These are phyloP conservation scores for Mus minutoides DNA, from an alignment of 2,797 vertebrate species.

Conservation along the genomic window DNA sequence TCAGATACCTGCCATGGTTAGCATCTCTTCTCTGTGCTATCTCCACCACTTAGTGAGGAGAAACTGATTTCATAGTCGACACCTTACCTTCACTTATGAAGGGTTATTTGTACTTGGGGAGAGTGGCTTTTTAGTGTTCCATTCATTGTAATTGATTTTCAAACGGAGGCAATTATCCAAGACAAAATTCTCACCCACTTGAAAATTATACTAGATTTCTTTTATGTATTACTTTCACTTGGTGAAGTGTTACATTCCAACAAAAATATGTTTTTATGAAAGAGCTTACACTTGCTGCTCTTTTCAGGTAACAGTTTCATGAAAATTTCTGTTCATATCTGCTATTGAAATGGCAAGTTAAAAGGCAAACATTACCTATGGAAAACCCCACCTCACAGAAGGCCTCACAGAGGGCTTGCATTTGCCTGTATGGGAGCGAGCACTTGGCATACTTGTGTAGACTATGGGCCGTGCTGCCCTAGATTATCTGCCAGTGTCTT, in stretches of 20 bases:
- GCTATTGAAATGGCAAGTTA: background rate
- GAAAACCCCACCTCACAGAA: background rate
- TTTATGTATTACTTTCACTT: conserved; percentile 31
- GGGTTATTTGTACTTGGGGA: background rate
- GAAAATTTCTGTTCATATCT: background rate
- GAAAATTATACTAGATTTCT: conserved; percentile 16
- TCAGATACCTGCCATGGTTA: conserved; percentile 30
- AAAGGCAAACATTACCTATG: background rate
- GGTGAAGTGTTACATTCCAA: conserved; percentile 1
- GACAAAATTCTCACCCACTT: conserved; percentile 32
- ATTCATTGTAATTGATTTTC: background rate
- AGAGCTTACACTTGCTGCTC: background rate
- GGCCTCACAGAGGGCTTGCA: background rate
- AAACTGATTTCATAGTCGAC: background rate
- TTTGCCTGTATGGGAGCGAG: background rate
- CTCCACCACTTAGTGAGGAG: background rate
- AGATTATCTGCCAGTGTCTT: background rate
- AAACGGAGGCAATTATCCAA: conserved; percentile 17
- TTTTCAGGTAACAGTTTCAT: conserved; percentile 35
- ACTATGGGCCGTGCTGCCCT: background rate
- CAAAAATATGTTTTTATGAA: background rate
- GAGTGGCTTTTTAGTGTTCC: background rate
- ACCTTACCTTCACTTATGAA: background rate
- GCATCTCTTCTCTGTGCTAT: conserved; percentile 4
- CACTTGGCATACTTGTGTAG: background rate